Evolutionary conservation across 2,113 vertebrate species (phyloP).

Genomic region (Tichodroma muraria): DNA sequence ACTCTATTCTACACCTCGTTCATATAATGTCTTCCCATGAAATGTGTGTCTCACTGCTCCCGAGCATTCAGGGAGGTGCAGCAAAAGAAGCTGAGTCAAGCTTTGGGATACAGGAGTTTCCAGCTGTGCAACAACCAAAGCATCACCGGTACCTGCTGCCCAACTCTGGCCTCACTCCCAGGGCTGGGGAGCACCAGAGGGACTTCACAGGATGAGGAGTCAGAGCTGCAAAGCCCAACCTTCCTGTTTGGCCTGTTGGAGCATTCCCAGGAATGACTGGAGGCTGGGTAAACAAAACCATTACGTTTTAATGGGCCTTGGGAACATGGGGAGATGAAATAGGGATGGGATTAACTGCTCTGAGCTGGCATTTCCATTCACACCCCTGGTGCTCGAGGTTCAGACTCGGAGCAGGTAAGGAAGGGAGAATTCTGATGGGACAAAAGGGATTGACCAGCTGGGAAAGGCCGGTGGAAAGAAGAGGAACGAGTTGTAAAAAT

Average conservation of each 20-base stretch:
- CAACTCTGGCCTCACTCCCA: not conserved
- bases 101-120: not conserved
- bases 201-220: not conserved
- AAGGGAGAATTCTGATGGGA: not conserved
- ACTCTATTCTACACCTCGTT: not conserved
- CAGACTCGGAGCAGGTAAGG: not conserved
- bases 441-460: not conserved
- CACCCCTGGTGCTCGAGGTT: not conserved
- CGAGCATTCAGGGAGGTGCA: not conserved
- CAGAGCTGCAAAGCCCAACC: not conserved
- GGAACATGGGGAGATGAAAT: not conserved
- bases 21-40: not conserved
- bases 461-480: not conserved
- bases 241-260: not conserved
- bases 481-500: not conserved
- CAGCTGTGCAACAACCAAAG: not conserved
- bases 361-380: not conserved
- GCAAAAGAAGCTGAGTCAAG: not conserved
- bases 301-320: not conserved
- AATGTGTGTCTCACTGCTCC: not conserved
- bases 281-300: slow-evolving; percentile 27
- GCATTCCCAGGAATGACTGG: not conserved
- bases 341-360: not conserved
- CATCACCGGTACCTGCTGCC: not conserved
- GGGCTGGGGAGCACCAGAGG: not conserved